A percentile compares a stretch with the other conserved stretches of the same genome.
Evolutionary conservation across 1,140 invertebrate species (phyloP).

Genomic region (Ephestia elutella): DNA sequence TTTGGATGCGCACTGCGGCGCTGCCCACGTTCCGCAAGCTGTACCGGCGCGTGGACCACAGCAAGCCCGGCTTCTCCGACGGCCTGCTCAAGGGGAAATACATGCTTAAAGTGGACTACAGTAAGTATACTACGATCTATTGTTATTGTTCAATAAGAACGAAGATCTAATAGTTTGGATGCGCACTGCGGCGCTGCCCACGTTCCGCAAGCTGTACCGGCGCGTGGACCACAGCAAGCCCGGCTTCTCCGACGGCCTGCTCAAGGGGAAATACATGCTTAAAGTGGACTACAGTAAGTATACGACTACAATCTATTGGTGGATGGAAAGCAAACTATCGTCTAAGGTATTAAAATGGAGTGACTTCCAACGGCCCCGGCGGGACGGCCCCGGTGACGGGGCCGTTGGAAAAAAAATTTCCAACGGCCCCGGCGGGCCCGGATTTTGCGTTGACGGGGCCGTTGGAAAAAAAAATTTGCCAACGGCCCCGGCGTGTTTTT

Average conservation of each 20-base stretch:
- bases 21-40: slow-evolving; percentile 96
- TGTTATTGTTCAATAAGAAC: no score
- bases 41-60: slow-evolving; percentile 89
- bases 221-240: slow-evolving; percentile 81
- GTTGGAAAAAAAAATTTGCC: no score
- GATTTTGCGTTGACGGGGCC: no score
- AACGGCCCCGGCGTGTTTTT: no score
- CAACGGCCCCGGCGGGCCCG: no score
- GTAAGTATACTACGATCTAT: no score
- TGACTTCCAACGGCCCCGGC: no score
- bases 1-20: slow-evolving; percentile 98
- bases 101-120: slow-evolving; percentile 83
- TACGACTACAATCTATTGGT: no score
- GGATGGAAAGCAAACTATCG: no score
- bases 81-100: slow-evolving; percentile 88
- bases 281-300: slow-evolving; percentile 86
- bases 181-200: slow-evolving; percentile 96
- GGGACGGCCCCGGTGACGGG: no score
- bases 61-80: slow-evolving; percentile 72
- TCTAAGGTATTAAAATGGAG: no score
- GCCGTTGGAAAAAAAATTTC: no score
- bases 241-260: slow-evolving; percentile 80
- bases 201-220: slow-evolving; percentile 95
- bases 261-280: slow-evolving; percentile 85
- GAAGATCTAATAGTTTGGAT: slow-evolving; percentile 99